Evolutionary conservation across 2,113 vertebrate genomes (phyloP), one percentile per base, ranked within the genome.

Genomic region (Cygnus buccinator): DNA sequence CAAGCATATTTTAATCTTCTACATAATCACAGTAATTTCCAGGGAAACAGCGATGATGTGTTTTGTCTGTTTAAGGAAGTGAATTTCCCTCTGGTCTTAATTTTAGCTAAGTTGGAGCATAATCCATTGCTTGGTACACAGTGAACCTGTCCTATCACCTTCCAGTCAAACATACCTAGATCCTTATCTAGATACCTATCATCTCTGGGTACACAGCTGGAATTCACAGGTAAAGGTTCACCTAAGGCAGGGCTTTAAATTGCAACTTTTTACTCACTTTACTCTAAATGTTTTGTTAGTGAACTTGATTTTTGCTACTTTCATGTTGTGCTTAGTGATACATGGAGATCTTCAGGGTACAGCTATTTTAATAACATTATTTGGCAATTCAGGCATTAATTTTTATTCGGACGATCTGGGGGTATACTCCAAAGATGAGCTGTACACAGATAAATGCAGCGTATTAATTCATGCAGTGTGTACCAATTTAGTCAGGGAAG

Each of bases 391-490:
- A 65, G 52, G 13, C 67, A 35, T 41, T 79, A 35, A 28, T 58
- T 74, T 63, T 44, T 28, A 33, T 46, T 41, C 28, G 48, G 43
- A 79, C 35, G 21, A 75, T 35, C 55, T 57, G 35, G 61, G 77
- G 19, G 19, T 50, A 37, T 6, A 73, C 59, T 39, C 9, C 9
- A 13, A 23, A 48, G 29, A 35, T 35, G 61, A 68, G 33, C 66
- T 52, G 33, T 41, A 63, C 13, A 2, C 20, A 15, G 39, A 29
- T 50, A 67, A 82, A 62, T 29, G 26, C 37, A 57, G 20, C 1
- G 0, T 33, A 28, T 22, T 25, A 39, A 35, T 39, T 57, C n/a
- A 58, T 8, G 33, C 48, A 57, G 20, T 1, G 0, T 35, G 23
- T 26, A 20, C 29, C 48, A 20, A 20, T 41, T 74, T 14, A 87